Conservation (phyloP, 2,888 invertebrate species). For the Lithosia quadra region DNA sequence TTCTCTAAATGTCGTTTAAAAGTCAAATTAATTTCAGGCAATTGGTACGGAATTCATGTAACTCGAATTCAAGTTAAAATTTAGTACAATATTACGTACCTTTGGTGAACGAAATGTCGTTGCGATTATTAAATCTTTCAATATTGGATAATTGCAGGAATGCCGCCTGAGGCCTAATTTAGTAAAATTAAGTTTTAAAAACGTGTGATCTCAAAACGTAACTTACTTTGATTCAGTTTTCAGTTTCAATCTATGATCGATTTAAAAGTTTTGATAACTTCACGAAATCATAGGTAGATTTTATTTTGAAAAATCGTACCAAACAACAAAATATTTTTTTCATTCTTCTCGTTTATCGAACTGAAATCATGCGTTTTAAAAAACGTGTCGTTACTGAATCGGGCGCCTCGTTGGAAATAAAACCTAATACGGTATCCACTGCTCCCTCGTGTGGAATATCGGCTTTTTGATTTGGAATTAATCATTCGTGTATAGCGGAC, state of each 20-base stretch:
- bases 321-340: too few species aligned
- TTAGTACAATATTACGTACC: conserved; percentile 17
- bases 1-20: conserved; percentile 4
- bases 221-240: too few species aligned
- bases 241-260: too few species aligned
- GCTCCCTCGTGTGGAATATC: conserved; percentile 31
- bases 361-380: too few species aligned
- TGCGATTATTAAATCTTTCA: conserved; percentile 31
- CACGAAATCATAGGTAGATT: too few species aligned
- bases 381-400: too few species aligned
- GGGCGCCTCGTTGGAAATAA: conserved; percentile 27
- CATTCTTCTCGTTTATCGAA: too few species aligned
- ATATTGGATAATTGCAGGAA: conserved; percentile 34
- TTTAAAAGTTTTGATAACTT: too few species aligned
- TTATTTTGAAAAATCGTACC: too few species aligned
- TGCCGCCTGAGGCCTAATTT: too few species aligned
- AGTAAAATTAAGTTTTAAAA: too few species aligned
- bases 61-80: conserved; percentile 20
- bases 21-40: conserved; percentile 6
- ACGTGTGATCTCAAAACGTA: too few species aligned
- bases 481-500: conserved; percentile 14
- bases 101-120: conserved; percentile 9
- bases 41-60: conserved; percentile 12
- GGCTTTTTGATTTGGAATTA: conserved; percentile 23
- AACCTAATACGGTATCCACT: conserved; percentile 25